Evolutionary conservation across 2,888 invertebrate species (phyloP).

Genomic region (Chironomus tentans): DNA sequence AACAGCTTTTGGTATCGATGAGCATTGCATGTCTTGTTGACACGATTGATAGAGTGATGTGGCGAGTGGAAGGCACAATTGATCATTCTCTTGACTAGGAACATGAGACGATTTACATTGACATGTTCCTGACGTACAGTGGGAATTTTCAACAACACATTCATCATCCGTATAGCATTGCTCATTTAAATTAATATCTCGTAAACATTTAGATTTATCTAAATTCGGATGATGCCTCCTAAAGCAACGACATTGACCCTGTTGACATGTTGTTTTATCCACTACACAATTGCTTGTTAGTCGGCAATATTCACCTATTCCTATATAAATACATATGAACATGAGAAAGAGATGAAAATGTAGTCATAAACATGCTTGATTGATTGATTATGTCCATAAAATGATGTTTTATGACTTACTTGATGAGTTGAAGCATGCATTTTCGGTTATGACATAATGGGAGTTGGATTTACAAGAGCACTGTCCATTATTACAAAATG

Average conservation of each 20-base stretch:
- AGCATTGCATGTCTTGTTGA: slow-evolving; percentile 2
- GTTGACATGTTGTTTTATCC: slow-evolving; percentile 36
- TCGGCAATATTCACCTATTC: slow-evolving; percentile 36
- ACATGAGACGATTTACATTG: slow-evolving; percentile 37
- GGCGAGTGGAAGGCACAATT: slow-evolving; percentile 32
- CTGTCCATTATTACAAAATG: slow-evolving; percentile 36
- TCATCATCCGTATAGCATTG: slow-evolving; percentile 36
- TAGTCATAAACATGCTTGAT: neutral
- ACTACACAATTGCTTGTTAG: slow-evolving; percentile 38
- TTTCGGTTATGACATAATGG: slow-evolving; percentile 35
- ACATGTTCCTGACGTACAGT: slow-evolving; percentile 35
- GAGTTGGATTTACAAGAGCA: slow-evolving; percentile 38
- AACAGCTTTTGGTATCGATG: neutral
- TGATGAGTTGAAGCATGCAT: slow-evolving; percentile 39
- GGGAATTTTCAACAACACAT: slow-evolving; percentile 36
- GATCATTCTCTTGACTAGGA: slow-evolving; percentile 33
- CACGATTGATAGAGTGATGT: slow-evolving; percentile 6
- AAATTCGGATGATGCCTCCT: slow-evolving; percentile 35
- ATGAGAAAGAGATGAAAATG: neutral
- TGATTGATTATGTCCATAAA: neutral
- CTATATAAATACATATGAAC: slow-evolving; percentile 30
- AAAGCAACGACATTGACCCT: slow-evolving; percentile 38
- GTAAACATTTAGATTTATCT: slow-evolving; percentile 35
- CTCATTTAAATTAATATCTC: slow-evolving; percentile 34
- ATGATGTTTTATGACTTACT: slow-evolving; percentile 32